Evolutionary conservation across 2,113 vertebrate species (phyloP), one percentile per base, ranked within the genome.

Genomic region (Ictalurus furcatus): DNA sequence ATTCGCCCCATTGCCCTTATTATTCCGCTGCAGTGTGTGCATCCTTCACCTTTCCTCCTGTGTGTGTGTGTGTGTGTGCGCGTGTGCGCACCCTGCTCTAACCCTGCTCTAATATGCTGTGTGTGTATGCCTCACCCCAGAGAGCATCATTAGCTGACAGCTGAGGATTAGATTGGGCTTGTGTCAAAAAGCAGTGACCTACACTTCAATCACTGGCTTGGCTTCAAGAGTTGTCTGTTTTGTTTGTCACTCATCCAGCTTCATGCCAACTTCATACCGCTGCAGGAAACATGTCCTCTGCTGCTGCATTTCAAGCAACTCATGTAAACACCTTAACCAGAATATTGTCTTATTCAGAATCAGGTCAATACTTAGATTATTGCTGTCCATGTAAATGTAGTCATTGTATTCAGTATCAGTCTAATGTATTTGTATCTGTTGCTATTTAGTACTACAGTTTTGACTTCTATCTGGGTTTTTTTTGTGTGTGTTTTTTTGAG

Each of bases 181-280:
- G 71, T 52, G 74, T 56, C 86, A 81, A 85, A 90, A 48, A 44
- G 61, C 73, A 85, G 61, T 52, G 12, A 71, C 79, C 61, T 52
- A 30, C 67, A 80, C 73, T 85, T 37, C 23, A 82, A 34, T 84
- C 85, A 79, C 58, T 58, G 73, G 79, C 82, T 73, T 52, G 34
- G 34, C 52, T 76, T 9, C 54, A 74, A 79, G 34, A 48, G 4
- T 84, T 23, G 34, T 52, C 59, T 74, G 3, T 23, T n/a, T 12
- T 1, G 0, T 76, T 76, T 44, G 8, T 76, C 85, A 40, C 82
- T n/a, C 12, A 40, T 63, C 40, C 82, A 65, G 82, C 23, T 12
- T 65, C 59, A 84, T 23, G 37, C 58, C 2, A 21, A 9, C 48
- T 48, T 48, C 48, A 48, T 48, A 3, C 67, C 73, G n/a, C 67